Base-by-base conservation (phyloP, 2,797 vertebrate genomes). In the Alectoris magna region DNA sequence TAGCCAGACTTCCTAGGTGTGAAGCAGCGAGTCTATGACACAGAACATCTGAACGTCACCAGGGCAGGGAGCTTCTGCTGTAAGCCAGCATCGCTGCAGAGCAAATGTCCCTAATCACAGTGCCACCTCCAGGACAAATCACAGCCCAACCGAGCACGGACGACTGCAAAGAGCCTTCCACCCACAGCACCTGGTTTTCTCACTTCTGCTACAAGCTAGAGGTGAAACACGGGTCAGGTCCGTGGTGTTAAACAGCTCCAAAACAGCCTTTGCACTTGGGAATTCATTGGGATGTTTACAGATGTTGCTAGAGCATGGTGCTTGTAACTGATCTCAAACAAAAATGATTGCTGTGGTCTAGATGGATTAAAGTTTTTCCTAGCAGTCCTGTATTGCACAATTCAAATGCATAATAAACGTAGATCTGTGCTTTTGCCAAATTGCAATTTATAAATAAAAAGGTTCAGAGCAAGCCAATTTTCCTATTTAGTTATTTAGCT, bases 401-500 rank as follows among this genome's bases (percentile, higher is more conserved):
- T 77, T 49, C 87, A 92, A 95, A 89, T 84, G 63, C 79, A 81
- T 69, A 78, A 84, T 73, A 91, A 95, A 90, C 71, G 95, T 84
- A 94, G 85, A 91, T 62, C 71, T 94, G 93, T 84, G 67, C 71
- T 76, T 90, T 90, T 88, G 94, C 93, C 96, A 96, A 96, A 75
- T 9, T 3, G 11, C 77, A 93, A 91, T 73, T 94, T 88, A 90
- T 88, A 95, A 95, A 92, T 95, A 86, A 96, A 95, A 92, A 77
- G 34, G 17, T 84, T 88, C 80, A 68, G 89, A 78, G 85, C 38
- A 84, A 92, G 94, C 94, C 94, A 95, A 84, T 86, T 95, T 95
- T 95, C 89, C 94, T 93, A 88, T 93, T 96, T 90, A 91, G 83
- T 82, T 96, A 48, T 96, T 95, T 79, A 92, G 96, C 85, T 92